Evolutionary conservation across 2,888 invertebrate species (phyloP), one percentile per base, ranked within the genome.

Genomic region (Nymphalis c-album): DNA sequence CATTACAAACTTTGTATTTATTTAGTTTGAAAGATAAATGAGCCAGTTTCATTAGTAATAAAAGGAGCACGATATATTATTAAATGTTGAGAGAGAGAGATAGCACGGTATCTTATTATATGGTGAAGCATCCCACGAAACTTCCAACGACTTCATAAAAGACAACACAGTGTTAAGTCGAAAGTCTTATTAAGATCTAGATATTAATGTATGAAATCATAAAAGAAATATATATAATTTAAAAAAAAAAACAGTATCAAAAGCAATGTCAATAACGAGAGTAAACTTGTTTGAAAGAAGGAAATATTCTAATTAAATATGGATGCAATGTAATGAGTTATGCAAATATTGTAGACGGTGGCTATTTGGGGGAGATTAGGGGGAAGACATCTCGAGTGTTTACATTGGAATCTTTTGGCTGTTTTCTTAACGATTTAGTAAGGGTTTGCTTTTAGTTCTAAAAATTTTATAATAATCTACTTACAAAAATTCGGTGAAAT

Each of bases 251-350:
- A n/a, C n/a, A n/a, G 60, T n/a, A 60, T 60, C 46, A 3, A 68
- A 64, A 3, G 31, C 40, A 26, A 16, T 26, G n/a, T 51, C 62
- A 47, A 46, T 47, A 59, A 48, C 7, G 16, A 20, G 63, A 69
- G 7, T 6, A 31, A 31, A 55, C 13, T 57, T 57, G 40, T 57
- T 46, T 60, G 86, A 89, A 85, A 86, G 83, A 85, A 86, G 88
- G 82, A 87, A 90, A 87, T 88, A 83, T 87, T 81, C 87, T 89
- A 90, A 90, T 91, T 91, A 91, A 91, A 91, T 91, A 91, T 91
- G 86, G 83, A 91, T 91, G 89, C 88, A 87, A 78, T 82, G 81
- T 90, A 90, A 91, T 91, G 90, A 91, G 89, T 86, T 90, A 91
- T 78, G 76, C 77, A 90, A 91, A 91, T 91, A 87, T 85, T 83